Base-by-base conservation (phyloP, 2,797 vertebrate genomes). In the Acrossocheilus wenchowensis region DNA sequence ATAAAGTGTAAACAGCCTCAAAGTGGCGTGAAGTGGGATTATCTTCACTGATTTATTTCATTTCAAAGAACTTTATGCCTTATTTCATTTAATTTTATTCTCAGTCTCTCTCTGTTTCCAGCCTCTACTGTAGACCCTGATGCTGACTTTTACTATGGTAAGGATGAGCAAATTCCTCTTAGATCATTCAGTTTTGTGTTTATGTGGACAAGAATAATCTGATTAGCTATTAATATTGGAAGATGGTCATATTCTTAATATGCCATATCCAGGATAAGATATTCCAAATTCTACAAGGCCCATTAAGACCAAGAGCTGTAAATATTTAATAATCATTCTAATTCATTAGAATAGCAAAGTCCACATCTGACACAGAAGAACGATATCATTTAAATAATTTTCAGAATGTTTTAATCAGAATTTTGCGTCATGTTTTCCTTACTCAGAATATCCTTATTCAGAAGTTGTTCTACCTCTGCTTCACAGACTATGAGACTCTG, bases 61-160 rank as follows among this genome's bases (percentile, higher is more conserved):
- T 39, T 23, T 6, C 30, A 41, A 17, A 30, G 6, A 14, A 12
- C 15, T 52, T 57, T 54, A 74, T 21, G 2, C 7, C 23, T 26
- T 14, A 19, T 64, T 66, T 66, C 15, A 77, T 36, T 62, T 6
- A n/a, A 39, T 71, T 52, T 36, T 11, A 57, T 66, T 68, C 26
- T n/a, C 12, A 54, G 34, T 54, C 15, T 41, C 48, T 30, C 41
- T 64, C 10, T 80, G 26, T 74, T 43, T n/a, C 52, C 83, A 95
- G 94, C 85, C 81, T 26, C 87, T 73, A 50, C 66, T 7, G 14
- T 91, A 15, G 88, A 96, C 83, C 45, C 0, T 7, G 95, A 96
- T 87, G 93, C 94, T 78, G 94, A 95, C 89, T 96, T 96, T 92
- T 89, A 91, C 7, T 96, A 96, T 12, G 95, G 96, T 96, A 86